Percentiles rank a stretch among this genome's conserved stretches.
Evolutionary conservation across 2,113 vertebrate genomes (phyloP).

Genomic region (Puma concolor): DNA sequence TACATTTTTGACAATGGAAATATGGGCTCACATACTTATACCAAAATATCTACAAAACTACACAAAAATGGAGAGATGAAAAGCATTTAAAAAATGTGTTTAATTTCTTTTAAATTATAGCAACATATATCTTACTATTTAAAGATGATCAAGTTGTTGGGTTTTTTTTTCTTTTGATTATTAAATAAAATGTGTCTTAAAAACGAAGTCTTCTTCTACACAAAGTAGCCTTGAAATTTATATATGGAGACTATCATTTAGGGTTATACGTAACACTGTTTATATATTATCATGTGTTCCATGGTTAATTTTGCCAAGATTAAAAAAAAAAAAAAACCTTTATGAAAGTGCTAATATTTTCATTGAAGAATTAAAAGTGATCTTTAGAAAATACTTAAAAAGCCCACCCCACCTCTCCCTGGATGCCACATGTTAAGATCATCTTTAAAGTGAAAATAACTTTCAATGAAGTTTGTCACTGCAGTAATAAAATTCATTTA

Average conservation of each 20-base stretch:
- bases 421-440: not conserved
- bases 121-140: not conserved
- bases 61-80: not conserved
- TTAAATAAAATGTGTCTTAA: not conserved
- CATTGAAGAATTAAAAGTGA: not conserved
- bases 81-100: not conserved
- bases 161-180: not conserved
- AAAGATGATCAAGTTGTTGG: not conserved
- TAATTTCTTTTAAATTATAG: not conserved
- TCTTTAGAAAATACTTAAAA: not conserved
- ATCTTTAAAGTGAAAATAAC: constrained; percentile 20
- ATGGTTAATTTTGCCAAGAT: not conserved
- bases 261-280: not conserved
- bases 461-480: not conserved
- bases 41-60: not conserved
- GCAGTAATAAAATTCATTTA: constrained; percentile 7
- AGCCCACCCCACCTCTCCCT: not conserved
- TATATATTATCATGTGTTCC: not conserved
- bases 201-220: not conserved
- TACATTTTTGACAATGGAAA: not conserved
- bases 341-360: not conserved
- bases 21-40: not conserved
- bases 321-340: not conserved
- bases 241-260: not conserved
- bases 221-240: not conserved